Base-by-base conservation (phyloP, 2,888 invertebrate genomes). In the Cephus pygmeus region DNA sequence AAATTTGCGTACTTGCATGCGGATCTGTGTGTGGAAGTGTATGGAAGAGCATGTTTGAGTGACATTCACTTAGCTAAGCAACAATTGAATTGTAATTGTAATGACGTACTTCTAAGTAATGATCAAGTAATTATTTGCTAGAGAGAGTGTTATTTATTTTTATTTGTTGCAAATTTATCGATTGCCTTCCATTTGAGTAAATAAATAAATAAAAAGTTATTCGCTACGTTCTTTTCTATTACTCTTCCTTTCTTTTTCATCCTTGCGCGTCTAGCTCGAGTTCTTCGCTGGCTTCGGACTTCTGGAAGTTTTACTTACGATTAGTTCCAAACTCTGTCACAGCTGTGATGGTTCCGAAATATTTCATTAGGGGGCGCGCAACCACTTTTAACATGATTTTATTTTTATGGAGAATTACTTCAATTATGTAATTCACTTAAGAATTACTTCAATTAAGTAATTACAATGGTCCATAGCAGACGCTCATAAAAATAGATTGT, bases 81-180 rank as follows among this genome's bases (percentile, higher is more conserved):
- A 87, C 86, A 89, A 56, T 86, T 90, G 85, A 88, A 87, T 88
- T 88, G 56, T 56, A 86, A 88, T 87, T 87, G 85, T 87, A 87
- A 86, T 83, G 84, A 87, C 84, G 81, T 89, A 89, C 83, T 85
- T 85, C 87, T 89, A 88, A 87, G 89, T 87, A 86, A 87, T 78
- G 86, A 85, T 87, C 87, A 86, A 87, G 84, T 88, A 83, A 85
- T 90, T 91, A 91, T 90, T 56, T 88, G 88, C 91, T 90, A 90
- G 90, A 90, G 88, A 90, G 90, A 90, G 90, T 91, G 91, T 91
- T 91, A 91, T 91, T 91, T 91, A 91, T 91, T 91, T 91, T 91
- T 91, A 91, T 91, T 91, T 91, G 91, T 91, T 91, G 91, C 90
- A 88, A 91, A 90, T 91, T 91, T 91, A 90, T 90, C 90, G 91